Evolutionary conservation across 2,797 vertebrate species (phyloP).

Genomic region (Paguma larvata): DNA sequence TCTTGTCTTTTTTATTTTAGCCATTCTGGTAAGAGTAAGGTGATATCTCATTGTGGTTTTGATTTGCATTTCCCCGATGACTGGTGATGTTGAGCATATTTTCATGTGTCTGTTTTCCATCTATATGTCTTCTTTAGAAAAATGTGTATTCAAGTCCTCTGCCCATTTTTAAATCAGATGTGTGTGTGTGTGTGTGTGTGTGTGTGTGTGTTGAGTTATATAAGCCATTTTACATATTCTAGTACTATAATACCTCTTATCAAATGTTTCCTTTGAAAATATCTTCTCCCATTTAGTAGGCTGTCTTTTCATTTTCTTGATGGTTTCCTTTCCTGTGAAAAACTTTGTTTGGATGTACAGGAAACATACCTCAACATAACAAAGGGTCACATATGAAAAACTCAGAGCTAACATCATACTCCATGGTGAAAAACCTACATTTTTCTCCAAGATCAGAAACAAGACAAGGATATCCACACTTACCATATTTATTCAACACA

Average conservation of each 20-base stretch:
- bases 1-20: background rate
- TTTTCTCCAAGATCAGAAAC: background rate
- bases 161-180: background rate
- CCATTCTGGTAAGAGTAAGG: background rate
- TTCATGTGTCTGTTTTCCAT: background rate
- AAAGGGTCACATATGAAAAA: background rate
- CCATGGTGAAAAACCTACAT: no score
- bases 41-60: background rate
- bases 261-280: background rate
- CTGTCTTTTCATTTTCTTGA: background rate
- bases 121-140: background rate
- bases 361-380: background rate
- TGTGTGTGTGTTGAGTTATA: background rate
- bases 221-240: background rate
- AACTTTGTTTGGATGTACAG: background rate
- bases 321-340: background rate
- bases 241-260: background rate
- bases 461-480: background rate
- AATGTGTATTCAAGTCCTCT: background rate
- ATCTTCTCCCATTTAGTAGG: background rate
- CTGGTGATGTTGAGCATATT: background rate
- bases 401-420: no score
- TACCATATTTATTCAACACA: background rate
- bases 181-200: background rate
- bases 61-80: background rate